A percentile compares a stretch with the other conserved stretches of the same genome.
Conservation (phyloP, 2,797 vertebrate genomes). For the Sebastes diaconus region DNA sequence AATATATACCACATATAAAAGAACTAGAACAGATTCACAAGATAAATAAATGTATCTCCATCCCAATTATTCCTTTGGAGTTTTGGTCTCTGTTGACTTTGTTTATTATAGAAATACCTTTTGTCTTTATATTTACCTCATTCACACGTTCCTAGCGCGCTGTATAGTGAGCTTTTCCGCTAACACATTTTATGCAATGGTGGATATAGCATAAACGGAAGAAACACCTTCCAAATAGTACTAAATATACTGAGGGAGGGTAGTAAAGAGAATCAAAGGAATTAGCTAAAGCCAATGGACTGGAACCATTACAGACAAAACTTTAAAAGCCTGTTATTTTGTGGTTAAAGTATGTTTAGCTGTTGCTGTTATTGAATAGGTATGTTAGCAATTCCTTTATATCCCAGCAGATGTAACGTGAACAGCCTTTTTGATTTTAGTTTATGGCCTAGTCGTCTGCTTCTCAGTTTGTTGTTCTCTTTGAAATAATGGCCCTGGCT, state of each 20-base stretch:
- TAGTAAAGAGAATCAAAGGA: not conserved
- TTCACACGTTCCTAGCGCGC: not conserved
- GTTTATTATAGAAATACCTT: not conserved
- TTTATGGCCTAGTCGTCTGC: constrained; percentile 31
- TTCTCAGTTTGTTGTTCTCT: constrained; percentile 28
- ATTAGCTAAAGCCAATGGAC: constrained; percentile 4
- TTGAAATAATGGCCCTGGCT: constrained; percentile 45
- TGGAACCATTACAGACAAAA: not conserved
- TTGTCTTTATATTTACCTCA: not conserved
- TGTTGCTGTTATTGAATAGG: constrained; percentile 10
- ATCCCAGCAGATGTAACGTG: constrained; percentile 7
- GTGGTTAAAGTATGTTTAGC: constrained; percentile 15
- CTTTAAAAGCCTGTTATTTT: constrained; percentile 16
- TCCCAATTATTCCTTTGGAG: not conserved
- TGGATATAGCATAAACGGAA: not conserved
- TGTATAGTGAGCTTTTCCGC: not conserved
- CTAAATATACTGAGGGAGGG: not conserved
- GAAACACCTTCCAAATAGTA: not conserved
- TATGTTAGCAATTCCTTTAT: not conserved
- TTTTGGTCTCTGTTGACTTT: not conserved
- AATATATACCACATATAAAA: not conserved
- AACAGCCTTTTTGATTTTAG: constrained; percentile 16
- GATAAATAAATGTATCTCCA: not conserved
- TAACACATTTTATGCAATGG: not conserved
- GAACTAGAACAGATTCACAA: not conserved